Evolutionary conservation across 2,113 vertebrate species (phyloP), one percentile per base, ranked within the genome.

Genomic region (human): DNA sequence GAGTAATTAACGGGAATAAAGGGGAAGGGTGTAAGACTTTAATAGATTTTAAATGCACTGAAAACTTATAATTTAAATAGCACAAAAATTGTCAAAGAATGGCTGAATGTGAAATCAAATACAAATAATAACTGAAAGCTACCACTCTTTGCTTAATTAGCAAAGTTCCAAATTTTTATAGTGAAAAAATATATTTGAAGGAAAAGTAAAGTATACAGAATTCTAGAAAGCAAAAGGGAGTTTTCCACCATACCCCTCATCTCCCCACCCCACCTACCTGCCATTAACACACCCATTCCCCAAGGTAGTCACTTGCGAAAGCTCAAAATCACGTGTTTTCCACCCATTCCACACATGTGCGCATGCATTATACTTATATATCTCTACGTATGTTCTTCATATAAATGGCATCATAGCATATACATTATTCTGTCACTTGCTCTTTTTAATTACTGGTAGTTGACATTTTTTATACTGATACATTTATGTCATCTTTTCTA

Each of bases 31-130:
- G 32, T 64, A 88, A 95, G 76, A 57, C 30, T 5, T 17, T 43
- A 59, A 52, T 22, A 38, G 48, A 66, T 94, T 80, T 87, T 18
- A 45, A 96, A 73, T 70, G 13, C 45, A 38, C 22, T 90, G 27
- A 89, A 89, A 81, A 59, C 13, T 50, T 84, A 78, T 45, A 83
- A 59, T 88, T 86, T 83, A 96, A 96, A 80, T 30, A 78, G 7
- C 22, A 81, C 30, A 81, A 83, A 79, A n/a, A 30, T 17, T 70
- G 11, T 32, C 25, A 40, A 55, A 82, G 6, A 83, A 83, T 30
- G 38, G 23, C n/a, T 70, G 43, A 76, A 82, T 86, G 11, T 75
- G 45, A 80, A 66, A 52, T 72, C 27, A 38, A 88, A 80, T 52
- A 12, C 35, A 30, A 94, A 75, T 68, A 85, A 50, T 40, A 85